Evolutionary conservation across 2,888 invertebrate genomes (phyloP), one percentile per base, ranked within the genome.

Genomic region (Antitype chi): DNA sequence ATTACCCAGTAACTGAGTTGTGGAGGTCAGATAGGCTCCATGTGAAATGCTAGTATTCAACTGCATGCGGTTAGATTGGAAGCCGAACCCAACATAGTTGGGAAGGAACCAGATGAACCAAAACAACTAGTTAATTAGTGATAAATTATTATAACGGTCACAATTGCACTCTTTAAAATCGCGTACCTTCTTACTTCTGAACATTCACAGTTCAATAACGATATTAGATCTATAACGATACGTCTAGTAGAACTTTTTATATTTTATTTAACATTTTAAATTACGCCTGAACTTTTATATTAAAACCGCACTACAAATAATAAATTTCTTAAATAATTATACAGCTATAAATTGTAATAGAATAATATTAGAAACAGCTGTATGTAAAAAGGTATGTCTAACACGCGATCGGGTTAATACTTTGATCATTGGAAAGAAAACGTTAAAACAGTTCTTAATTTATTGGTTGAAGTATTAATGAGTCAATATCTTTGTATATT

Each of bases 401-500:
- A 81, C 87, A 88, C 90, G 91, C 91, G 81, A 92, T 91, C 78
- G 77, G 83, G 78, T 55, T 55, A 79, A 85, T 85, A 80, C 88
- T 90, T 89, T 89, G 88, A 89, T 90, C 86, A 89, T 87, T 81
- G 68, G 71, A 86, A 82, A 80, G 82, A 81, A 85, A 89, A 88
- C 76, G 80, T 80, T 84, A 77, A 76, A 76, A 55, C 72, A 60
- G 59, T 73, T 70, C 70, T 80, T 77, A 82, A 77, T 80, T 79
- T 79, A 81, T 82, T 77, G 49, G 72, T 47, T 64, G 15, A n/a
- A 43, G 69, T 49, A 78, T 87, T 85, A 85, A 81, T 84, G 52
- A 81, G 71, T 75, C 79, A 71, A 78, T 82, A 80, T 83, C 38
- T 75, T 84, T 82, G 78, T 87, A 70, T 85, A 84, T 85, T 83